Conservation (phyloP, 2,797 vertebrate genomes). For the Sus cebifrons region DNA sequence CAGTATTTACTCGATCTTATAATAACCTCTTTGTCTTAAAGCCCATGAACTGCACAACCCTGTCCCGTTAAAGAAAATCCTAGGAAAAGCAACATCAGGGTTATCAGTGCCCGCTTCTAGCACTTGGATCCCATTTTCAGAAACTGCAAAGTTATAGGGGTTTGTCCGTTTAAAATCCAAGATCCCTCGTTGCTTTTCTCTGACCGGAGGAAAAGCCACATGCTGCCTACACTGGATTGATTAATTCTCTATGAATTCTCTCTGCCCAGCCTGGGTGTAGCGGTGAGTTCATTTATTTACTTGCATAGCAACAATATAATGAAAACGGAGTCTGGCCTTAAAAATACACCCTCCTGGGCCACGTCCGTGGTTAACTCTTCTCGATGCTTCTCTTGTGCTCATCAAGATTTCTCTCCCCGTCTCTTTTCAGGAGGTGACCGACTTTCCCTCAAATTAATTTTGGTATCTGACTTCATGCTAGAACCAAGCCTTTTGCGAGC, state of each 20-base stretch:
- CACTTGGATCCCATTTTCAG: slow-evolving; percentile 38
- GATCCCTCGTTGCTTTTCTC: slow-evolving; percentile 77
- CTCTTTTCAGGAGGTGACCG: neutral
- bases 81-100: slow-evolving; percentile 40
- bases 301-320: slow-evolving; percentile 87
- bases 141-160: slow-evolving; percentile 54
- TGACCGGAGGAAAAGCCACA: slow-evolving; percentile 79
- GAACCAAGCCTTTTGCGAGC: neutral
- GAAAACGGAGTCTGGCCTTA: slow-evolving; percentile 85
- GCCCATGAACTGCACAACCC: slow-evolving; percentile 21
- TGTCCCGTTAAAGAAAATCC: slow-evolving; percentile 68
- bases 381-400: slow-evolving; percentile 49
- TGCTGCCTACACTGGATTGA: slow-evolving; percentile 72
- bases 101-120: neutral
- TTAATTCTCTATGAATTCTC: slow-evolving; percentile 83
- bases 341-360: slow-evolving; percentile 80
- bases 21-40: slow-evolving; percentile 77
- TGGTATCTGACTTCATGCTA: slow-evolving; percentile 62
- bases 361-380: slow-evolving; percentile 70
- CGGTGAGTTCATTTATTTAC: slow-evolving; percentile 90
- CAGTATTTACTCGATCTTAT: slow-evolving; percentile 57
- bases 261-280: slow-evolving; percentile 80
- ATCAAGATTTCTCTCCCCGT: neutral
- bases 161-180: slow-evolving; percentile 76
- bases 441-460: slow-evolving; percentile 60